These are phyloP conservation scores for Callionymus lyra DNA, from an alignment of 2,113 vertebrate genomes.

Conservation along the genomic window DNA sequence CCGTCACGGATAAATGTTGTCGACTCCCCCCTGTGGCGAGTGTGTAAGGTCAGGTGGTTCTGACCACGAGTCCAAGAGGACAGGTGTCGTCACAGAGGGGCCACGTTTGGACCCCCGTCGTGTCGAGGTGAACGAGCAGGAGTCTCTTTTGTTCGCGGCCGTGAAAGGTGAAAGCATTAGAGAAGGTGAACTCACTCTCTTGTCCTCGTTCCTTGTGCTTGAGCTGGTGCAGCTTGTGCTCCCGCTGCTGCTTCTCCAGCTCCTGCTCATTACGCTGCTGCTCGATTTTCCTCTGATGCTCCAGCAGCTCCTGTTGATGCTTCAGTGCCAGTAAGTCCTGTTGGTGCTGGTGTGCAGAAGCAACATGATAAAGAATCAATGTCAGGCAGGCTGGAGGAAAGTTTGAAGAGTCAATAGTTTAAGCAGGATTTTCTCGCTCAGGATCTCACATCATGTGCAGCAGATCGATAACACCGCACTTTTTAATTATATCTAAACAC, in stretches of 20 bases:
- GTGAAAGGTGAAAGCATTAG: too few species aligned
- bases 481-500: conserved; percentile 7
- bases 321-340: conserved; percentile 93
- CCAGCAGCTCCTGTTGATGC: conserved; percentile 93
- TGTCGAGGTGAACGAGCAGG: not conserved
- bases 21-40: conserved; percentile 14
- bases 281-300: conserved; percentile 94
- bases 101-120: conserved; percentile 17
- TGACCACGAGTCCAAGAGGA: conserved; percentile 15
- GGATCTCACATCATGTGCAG: not conserved
- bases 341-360: conserved; percentile 76
- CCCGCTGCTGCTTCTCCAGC: conserved; percentile 90
- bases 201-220: conserved; percentile 97
- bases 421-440: not conserved
- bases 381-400: not conserved
- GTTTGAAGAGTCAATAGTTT: not conserved
- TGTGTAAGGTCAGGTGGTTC: conserved; percentile 34
- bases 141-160: too few species aligned
- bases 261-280: conserved; percentile 89
- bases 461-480: not conserved
- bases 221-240: conserved; percentile 88
- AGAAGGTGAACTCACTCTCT: conserved; percentile 77
- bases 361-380: not conserved
- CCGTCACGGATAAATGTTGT: too few species aligned
- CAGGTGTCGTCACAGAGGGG: conserved; percentile 31